Percentiles rank a stretch among this genome's conserved stretches.
Conservation (phyloP, 1,140 invertebrate species). For the Danaus melanippus region DNA sequence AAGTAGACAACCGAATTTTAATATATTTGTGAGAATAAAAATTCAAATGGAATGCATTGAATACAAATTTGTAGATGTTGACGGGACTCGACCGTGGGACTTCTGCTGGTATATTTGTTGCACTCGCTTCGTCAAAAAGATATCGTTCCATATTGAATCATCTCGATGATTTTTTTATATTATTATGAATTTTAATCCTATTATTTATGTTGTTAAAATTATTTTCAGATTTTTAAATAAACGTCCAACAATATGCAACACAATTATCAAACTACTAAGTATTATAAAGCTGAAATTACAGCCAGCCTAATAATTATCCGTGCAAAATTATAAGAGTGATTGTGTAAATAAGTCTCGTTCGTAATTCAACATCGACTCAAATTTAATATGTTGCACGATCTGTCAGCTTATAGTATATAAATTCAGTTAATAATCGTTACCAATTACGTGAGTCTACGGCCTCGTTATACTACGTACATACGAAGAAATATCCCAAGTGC, state of each 20-base stretch:
- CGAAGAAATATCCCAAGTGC: slow-evolving; percentile 32
- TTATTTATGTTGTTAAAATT: too few relatives aligned
- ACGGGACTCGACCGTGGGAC: too few relatives aligned
- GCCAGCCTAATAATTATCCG: neutral
- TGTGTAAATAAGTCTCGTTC: slow-evolving; percentile 47
- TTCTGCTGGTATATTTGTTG: too few relatives aligned
- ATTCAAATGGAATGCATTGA: too few relatives aligned
- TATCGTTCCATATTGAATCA: too few relatives aligned
- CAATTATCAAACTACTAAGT: too few relatives aligned
- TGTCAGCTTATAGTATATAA: slow-evolving; percentile 60
- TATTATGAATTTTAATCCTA: too few relatives aligned
- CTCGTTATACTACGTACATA: slow-evolving; percentile 36
- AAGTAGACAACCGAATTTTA: slow-evolving; percentile 14
- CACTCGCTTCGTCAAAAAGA: too few relatives aligned
- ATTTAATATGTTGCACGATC: slow-evolving; percentile 47
- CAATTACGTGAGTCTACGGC: slow-evolving; percentile 56
- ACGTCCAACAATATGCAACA: too few relatives aligned
- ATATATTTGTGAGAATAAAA: neutral
- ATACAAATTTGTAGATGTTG: too few relatives aligned
- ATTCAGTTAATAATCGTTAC: slow-evolving; percentile 63
- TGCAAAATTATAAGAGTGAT: slow-evolving; percentile 26
- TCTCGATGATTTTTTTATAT: too few relatives aligned
- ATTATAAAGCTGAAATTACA: slow-evolving; percentile 10
- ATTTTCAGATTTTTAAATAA: too few relatives aligned
- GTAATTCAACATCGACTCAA: slow-evolving; percentile 48